Base-by-base conservation (phyloP, 2,797 vertebrate genomes). In the Novumbra hubbsi region DNA sequence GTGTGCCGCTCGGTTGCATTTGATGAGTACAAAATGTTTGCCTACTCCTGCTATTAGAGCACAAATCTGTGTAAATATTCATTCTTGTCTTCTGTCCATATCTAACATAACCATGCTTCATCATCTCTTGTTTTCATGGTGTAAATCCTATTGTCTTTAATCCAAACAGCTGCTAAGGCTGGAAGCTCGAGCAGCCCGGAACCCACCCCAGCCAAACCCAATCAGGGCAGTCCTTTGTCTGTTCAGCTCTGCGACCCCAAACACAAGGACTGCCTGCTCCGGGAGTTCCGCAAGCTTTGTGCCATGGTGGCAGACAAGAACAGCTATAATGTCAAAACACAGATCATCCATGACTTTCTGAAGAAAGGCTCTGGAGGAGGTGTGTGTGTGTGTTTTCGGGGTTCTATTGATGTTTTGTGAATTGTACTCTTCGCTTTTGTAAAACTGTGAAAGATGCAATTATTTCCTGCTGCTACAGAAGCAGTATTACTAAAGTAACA, bases 221-320 rank as follows among this genome's bases (percentile, higher is more conserved):
- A 76, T 72, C 89, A 88, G 27, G 88, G 88, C 80, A 94, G 93
- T 70, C 4, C 87, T 55, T 88, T 98, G 49, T 96, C 97, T 0
- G 74, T 91, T 15, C 86, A 93, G 86, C 91, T 91, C 0, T 96
- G 95, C 77, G 95, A 99, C 74, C 94, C 91, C 0, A 91, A 89
- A 76, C 98, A 99, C 91, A 99, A 98, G 73, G 98, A 99, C 88
- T 96, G 95, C 76, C 92, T 98, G 78, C 83, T 99, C 34, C 89
- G 98, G 0, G 97, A 99, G 77, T 99, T 99, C 79, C 93, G 98
- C 30, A 99, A 98, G 83, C 89, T 99, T 19, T 99, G 98, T 0
- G 96, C 94, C 60, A 93, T 85, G 87, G 97, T 99, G 73, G 95
- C 98, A 0, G 98, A 99, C 12, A 94, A 96, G 81, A 94, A 95